Percentiles rank a stretch among this genome's conserved stretches.
Evolutionary conservation across 2,113 vertebrate genomes (phyloP).

Genomic region (Pelobates fuscus): DNA sequence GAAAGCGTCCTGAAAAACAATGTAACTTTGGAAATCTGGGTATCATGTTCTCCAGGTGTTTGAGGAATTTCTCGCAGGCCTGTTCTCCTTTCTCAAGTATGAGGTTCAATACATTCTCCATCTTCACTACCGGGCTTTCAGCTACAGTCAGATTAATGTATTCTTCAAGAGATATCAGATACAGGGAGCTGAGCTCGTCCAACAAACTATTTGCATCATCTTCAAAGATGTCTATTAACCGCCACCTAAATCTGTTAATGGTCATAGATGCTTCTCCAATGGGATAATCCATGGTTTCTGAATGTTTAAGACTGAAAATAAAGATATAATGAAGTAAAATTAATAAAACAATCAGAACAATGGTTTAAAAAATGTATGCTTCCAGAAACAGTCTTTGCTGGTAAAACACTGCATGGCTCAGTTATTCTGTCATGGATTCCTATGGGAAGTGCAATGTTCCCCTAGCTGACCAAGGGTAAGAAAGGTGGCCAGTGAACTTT

Average conservation of each 20-base stretch:
- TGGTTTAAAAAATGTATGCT: no score
- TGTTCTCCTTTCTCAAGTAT: constrained; percentile 5
- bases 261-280: not conserved
- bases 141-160: not conserved
- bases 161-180: not conserved
- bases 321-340: no score
- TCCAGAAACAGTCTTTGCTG: no score
- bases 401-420: no score
- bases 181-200: not conserved
- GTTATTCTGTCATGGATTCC: no score
- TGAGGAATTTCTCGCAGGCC: constrained; percentile 16
- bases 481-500: no score
- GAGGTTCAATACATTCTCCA: not conserved
- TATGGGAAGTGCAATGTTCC: no score
- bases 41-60: constrained; percentile 12
- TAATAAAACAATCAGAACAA: no score
- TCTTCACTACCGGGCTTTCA: not conserved
- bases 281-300: not conserved
- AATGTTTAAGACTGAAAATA: not conserved
- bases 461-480: no score
- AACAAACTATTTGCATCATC: not conserved
- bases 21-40: constrained; percentile 1
- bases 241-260: not conserved
- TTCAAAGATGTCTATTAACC: constrained; percentile 6
- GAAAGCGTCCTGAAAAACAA: not conserved